Conservation (phyloP, 2,797 vertebrate genomes). For the Orestias chungarensis region DNA sequence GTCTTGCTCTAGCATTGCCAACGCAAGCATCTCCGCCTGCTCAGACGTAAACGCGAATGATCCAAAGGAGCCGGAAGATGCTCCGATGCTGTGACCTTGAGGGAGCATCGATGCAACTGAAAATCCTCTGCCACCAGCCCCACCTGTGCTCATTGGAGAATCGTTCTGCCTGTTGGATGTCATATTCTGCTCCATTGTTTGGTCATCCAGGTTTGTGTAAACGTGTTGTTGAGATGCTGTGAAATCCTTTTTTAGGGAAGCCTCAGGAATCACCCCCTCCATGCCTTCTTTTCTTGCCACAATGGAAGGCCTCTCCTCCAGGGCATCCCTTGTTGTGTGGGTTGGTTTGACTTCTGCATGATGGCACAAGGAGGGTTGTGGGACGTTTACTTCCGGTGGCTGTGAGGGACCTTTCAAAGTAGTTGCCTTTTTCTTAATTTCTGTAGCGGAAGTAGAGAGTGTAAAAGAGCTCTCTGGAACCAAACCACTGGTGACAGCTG, state of each 20-base stretch:
- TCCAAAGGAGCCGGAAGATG: constrained; percentile 83
- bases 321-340: constrained; percentile 46
- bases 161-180: constrained; percentile 85
- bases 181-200: constrained; percentile 79
- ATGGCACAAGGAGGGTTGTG: constrained; percentile 48
- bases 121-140: constrained; percentile 89
- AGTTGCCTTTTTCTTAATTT: constrained; percentile 64
- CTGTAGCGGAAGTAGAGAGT: constrained; percentile 49
- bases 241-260: constrained; percentile 78
- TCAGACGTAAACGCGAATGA: constrained; percentile 90
- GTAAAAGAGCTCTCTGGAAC: constrained; percentile 32
- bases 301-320: constrained; percentile 54
- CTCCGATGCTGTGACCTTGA: constrained; percentile 80
- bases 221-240: constrained; percentile 80
- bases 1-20: constrained; percentile 95
- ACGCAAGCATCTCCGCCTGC: constrained; percentile 93
- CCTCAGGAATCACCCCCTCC: constrained; percentile 48
- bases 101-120: constrained; percentile 98
- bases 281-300: constrained; percentile 50
- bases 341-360: constrained; percentile 57
- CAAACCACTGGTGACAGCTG: constrained; percentile 37
- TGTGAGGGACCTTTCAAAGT: constrained; percentile 49
- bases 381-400: constrained; percentile 43
- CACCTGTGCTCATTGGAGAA: constrained; percentile 88
- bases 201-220: constrained; percentile 86